A percentile compares a stretch with the other conserved stretches of the same genome.
These are phyloP conservation scores for Caradrina kadenii DNA, from an alignment of 2,888 invertebrate species.

Conservation along the genomic window DNA sequence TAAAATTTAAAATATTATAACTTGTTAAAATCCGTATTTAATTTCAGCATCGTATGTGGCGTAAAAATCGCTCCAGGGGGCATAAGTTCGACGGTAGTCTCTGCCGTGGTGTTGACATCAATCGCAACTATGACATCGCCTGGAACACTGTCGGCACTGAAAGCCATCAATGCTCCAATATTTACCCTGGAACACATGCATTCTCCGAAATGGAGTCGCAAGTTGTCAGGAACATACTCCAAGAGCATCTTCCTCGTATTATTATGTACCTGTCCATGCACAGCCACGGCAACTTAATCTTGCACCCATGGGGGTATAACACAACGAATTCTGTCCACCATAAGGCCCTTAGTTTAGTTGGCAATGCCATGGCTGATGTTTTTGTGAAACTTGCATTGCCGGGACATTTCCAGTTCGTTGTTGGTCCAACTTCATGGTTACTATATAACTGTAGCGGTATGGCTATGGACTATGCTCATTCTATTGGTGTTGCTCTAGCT, in stretches of 20 bases:
- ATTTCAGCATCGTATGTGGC: conserved; percentile 90
- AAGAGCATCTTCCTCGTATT: conserved; percentile 82
- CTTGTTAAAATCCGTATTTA: neutral
- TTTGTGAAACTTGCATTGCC: conserved; percentile 75
- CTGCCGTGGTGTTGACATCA: conserved; percentile 93
- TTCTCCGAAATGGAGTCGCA: conserved; percentile 93
- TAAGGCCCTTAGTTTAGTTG: conserved; percentile 81
- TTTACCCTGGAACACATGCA: conserved; percentile 90
- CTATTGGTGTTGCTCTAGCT: conserved; percentile 87
- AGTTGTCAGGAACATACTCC: conserved; percentile 90
- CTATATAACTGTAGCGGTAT: conserved; percentile 91
- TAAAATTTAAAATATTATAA: too few relatives aligned
- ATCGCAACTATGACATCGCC: conserved; percentile 93
- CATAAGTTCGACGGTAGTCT: conserved; percentile 65
- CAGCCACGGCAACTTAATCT: conserved; percentile 92
- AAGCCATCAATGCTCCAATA: conserved; percentile 88
- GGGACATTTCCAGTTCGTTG: conserved; percentile 81
- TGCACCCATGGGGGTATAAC: conserved; percentile 91
- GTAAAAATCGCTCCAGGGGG: conserved; percentile 91
- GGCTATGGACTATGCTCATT: conserved; percentile 92
- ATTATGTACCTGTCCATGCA: conserved; percentile 93
- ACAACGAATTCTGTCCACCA: conserved; percentile 84
- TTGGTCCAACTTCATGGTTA: conserved; percentile 86
- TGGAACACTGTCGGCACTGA: conserved; percentile 82
- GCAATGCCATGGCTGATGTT: conserved; percentile 78